phyloP scores from a whole-genome alignment of 2,113 vertebrate genomes.

The Azemiops feae region DNA sequence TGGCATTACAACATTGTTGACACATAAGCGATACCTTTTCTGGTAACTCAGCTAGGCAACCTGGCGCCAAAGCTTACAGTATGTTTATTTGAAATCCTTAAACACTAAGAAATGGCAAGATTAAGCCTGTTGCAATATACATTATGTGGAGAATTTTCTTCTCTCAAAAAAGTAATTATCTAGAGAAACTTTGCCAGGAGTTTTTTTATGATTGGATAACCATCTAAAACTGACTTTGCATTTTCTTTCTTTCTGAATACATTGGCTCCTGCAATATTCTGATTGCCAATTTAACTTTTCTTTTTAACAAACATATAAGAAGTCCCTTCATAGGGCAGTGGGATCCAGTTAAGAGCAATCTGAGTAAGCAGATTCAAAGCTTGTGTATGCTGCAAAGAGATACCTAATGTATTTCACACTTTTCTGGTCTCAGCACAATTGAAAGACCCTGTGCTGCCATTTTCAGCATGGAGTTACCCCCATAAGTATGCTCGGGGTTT shows the following conservation, averaged over 20 bases:
- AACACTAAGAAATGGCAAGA: conserved; percentile 2
- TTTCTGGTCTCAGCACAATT: not conserved
- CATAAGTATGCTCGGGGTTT: not conserved
- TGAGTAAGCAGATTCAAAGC: not conserved
- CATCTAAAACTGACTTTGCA: not conserved
- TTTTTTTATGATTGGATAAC: not conserved
- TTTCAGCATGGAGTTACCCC: not conserved
- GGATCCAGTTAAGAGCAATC: not conserved
- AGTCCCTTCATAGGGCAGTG: not conserved
- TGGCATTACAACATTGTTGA: conserved; percentile 45
- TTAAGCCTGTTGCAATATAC: conserved; percentile 29
- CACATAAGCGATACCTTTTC: conserved; percentile 41
- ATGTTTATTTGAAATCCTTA: conserved; percentile 28
- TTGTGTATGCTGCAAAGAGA: not conserved
- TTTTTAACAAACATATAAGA: not conserved
- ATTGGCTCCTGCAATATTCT: not conserved
- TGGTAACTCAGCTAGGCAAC: conserved; percentile 20
- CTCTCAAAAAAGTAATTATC: not conserved
- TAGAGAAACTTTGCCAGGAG: not conserved
- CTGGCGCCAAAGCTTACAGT: conserved; percentile 36
- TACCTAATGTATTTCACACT: not conserved
- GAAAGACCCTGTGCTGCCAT: not conserved
- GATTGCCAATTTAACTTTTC: conserved; percentile 1
- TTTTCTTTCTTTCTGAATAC: not conserved
- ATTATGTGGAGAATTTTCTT: not conserved